A percentile compares a stretch with the other conserved stretches of the same genome.
These are phyloP conservation scores for Scomber japonicus DNA, from an alignment of 2,113 vertebrate species.

Conservation along the genomic window DNA sequence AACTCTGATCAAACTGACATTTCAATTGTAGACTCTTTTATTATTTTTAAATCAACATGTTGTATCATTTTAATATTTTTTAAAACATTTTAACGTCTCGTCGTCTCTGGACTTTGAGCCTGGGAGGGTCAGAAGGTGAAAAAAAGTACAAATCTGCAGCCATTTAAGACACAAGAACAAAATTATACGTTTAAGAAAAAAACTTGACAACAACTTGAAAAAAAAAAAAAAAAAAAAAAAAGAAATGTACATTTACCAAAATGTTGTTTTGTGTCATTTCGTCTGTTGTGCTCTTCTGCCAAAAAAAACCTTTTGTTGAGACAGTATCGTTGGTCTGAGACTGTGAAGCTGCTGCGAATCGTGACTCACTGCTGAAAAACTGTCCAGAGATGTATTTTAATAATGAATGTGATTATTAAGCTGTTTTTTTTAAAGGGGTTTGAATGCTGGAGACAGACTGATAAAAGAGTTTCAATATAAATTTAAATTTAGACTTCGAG, in stretches of 20 bases:
- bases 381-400: no score
- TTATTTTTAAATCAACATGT: neutral
- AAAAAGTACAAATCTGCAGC: conserved; percentile 44
- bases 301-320: conserved; percentile 61
- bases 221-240: conserved; percentile 47
- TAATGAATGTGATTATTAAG: no score
- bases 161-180: conserved; percentile 41
- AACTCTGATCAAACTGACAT: conserved; percentile 15
- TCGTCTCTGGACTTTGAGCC: conserved; percentile 41
- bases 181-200: conserved; percentile 20
- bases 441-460: no score
- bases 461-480: no score
- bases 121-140: conserved; percentile 63
- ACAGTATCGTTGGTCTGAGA: conserved; percentile 68
- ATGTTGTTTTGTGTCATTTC: conserved; percentile 64
- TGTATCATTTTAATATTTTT: neutral
- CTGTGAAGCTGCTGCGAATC: neutral
- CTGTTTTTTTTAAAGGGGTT: no score
- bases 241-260: conserved; percentile 66
- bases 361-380: neutral
- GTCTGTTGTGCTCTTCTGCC: conserved; percentile 71
- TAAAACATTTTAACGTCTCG: neutral
- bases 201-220: conserved; percentile 30
- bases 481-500: no score
- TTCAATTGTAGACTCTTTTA: neutral